These are phyloP conservation scores for Hyppa rectilinea DNA, from an alignment of 2,888 invertebrate genomes.

Conservation along the genomic window DNA sequence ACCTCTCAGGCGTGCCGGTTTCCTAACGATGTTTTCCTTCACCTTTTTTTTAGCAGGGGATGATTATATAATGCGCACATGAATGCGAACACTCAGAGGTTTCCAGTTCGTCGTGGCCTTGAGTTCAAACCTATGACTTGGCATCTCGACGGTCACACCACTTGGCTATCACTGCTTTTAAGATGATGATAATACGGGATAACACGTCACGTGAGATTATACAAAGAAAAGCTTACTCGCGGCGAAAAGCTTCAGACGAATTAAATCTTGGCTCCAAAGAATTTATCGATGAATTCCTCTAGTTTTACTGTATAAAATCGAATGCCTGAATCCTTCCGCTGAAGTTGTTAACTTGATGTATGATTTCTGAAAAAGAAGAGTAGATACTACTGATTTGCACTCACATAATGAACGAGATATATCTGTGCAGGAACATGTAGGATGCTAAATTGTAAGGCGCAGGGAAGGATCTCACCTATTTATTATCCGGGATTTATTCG, in stretches of 20 bases:
- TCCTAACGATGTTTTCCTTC: too few relatives aligned
- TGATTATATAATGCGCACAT: too few relatives aligned
- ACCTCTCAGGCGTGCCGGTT: too few relatives aligned
- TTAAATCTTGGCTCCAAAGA: neutral
- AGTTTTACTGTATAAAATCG: too few relatives aligned
- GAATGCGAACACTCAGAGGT: too few relatives aligned
- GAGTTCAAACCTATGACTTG: too few relatives aligned
- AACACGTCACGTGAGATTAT: neutral
- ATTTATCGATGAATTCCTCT: neutral
- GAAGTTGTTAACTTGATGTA: slow-evolving; percentile 9
- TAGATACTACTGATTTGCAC: slow-evolving; percentile 21
- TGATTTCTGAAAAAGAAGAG: slow-evolving; percentile 39
- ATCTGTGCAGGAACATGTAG: slow-evolving; percentile 32
- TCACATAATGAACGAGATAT: too few relatives aligned
- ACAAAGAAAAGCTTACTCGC: neutral
- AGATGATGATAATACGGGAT: too few relatives aligned
- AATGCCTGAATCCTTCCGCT: neutral
- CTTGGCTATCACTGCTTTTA: too few relatives aligned
- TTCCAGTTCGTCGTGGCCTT: too few relatives aligned
- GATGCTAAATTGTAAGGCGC: slow-evolving; percentile 41
- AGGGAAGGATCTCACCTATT: slow-evolving; percentile 35
- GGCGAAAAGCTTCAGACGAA: neutral
- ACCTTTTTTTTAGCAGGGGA: too few relatives aligned
- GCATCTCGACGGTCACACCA: too few relatives aligned
- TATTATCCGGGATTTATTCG: slow-evolving; percentile 54